Evolutionary conservation across 2,113 vertebrate species (phyloP).

Genomic region (Upupa epops): DNA sequence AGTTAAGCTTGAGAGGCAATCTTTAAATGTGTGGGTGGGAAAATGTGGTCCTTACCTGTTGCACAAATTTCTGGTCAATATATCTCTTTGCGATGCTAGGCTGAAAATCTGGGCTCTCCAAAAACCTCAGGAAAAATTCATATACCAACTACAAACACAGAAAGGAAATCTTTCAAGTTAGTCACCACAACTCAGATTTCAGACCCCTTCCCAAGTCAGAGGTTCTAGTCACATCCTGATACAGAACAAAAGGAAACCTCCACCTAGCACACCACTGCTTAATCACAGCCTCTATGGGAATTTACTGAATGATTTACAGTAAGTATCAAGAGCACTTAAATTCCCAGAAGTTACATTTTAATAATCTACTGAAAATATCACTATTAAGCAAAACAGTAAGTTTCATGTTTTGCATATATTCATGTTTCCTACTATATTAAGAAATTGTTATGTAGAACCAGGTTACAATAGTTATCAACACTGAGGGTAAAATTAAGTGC

Average conservation of each 20-base stretch:
- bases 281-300: not conserved
- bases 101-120: slow-evolving; percentile 98
- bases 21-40: not conserved
- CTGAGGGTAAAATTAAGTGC: not conserved
- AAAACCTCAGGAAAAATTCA: slow-evolving; percentile 96
- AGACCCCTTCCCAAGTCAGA: not conserved
- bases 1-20: not conserved
- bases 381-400: not conserved
- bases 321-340: not conserved
- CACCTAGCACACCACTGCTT: not conserved
- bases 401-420: not conserved
- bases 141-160: slow-evolving; percentile 87
- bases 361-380: not conserved
- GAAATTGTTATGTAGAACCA: not conserved
- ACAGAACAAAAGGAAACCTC: not conserved
- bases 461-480: not conserved
- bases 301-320: not conserved
- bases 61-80: slow-evolving; percentile 98
- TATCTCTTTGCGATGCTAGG: slow-evolving; percentile 93
- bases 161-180: not conserved
- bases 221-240: not conserved
- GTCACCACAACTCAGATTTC: not conserved
- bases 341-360: not conserved
- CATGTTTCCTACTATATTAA: not conserved
- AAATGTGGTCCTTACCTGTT: slow-evolving; percentile 83